Percentiles rank a stretch among this genome's conserved stretches.
Conservation (phyloP, 2,113 vertebrate species). For the Neodon shergylaensis region DNA sequence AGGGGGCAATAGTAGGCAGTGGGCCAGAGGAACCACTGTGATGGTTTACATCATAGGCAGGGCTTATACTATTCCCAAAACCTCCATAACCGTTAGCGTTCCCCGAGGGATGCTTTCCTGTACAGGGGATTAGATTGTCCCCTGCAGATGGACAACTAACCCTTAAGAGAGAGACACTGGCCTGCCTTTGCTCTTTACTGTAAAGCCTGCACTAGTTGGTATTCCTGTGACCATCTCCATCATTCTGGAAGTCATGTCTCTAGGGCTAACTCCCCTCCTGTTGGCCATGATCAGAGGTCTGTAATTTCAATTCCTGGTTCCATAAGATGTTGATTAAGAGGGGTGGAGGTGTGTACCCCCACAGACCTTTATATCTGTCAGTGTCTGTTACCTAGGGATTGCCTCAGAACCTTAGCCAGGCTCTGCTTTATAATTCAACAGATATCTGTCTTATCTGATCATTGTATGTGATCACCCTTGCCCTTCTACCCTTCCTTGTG, state of each 20-base stretch:
- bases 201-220: not conserved
- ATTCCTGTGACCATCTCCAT: not conserved
- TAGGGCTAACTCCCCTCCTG: not conserved
- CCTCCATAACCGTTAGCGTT: not conserved
- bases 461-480: not conserved
- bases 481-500: not conserved
- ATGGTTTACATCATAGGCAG: too few species aligned
- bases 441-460: not conserved
- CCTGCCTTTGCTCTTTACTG: not conserved
- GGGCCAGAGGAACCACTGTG: not conserved
- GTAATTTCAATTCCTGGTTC: not conserved
- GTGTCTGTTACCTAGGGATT: not conserved
- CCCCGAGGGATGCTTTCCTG: not conserved
- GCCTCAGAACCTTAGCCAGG: not conserved
- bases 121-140: too few species aligned
- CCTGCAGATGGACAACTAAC: not conserved
- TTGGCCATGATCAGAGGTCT: not conserved
- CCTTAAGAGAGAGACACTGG: not conserved
- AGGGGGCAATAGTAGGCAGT: not conserved
- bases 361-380: not conserved
- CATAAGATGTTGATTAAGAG: not conserved
- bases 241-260: not conserved
- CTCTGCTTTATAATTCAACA: not conserved
- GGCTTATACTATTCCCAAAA: not conserved
- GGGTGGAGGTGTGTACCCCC: not conserved